phyloP scores from a whole-genome alignment of 35 echinoderm and acorn worm genomes.

The Hemicentrotus pulcherrimus region DNA sequence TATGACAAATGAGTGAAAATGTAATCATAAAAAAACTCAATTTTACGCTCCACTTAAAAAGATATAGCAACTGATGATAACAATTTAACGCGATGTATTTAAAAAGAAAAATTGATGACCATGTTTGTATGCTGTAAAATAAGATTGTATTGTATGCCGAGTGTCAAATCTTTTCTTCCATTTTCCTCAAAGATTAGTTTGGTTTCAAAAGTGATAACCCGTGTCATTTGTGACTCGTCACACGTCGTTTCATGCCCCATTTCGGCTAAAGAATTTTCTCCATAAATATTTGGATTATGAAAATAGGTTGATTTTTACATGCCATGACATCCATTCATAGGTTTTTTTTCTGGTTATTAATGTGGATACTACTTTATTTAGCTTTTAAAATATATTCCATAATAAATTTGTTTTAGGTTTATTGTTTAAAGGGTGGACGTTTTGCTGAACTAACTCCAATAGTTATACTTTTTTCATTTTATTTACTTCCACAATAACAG shows the following conservation, averaged over 20 bases:
- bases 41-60: background rate
- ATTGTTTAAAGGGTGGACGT: no score
- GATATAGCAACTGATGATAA: background rate
- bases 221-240: background rate
- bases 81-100: background rate
- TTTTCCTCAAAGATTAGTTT: background rate
- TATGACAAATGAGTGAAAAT: background rate
- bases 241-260: background rate
- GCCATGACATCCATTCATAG: background rate
- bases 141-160: background rate
- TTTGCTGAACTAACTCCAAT: no score
- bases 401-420: no score
- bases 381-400: no score
- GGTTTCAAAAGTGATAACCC: background rate
- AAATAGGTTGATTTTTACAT: background rate
- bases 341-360: no score
- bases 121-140: background rate
- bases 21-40: background rate
- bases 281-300: background rate
- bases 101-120: background rate
- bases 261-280: background rate
- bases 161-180: background rate
- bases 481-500: no score
- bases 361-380: no score
- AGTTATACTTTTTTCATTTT: no score